Evolutionary conservation across 2,113 vertebrate species (phyloP), one percentile per base, ranked within the genome.

Genomic region (Pyxicephalus adspersus): DNA sequence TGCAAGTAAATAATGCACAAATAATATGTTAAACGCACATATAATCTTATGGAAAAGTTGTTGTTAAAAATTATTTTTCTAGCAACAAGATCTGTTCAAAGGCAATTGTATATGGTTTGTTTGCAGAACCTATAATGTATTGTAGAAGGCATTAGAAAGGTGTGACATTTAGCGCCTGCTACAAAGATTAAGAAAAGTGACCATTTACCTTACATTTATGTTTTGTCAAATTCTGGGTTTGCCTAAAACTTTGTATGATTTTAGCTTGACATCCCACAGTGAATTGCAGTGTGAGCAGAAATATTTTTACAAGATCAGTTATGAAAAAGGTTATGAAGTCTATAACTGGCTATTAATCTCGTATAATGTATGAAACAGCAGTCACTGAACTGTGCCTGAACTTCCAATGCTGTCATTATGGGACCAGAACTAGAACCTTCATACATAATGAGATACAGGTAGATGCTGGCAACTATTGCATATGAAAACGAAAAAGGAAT

Each of bases 361-460:
- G 19, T 20, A 63, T 72, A 70, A 72, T 72, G 58, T 71, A 80
- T 8, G 16, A 50, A 57, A 64, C 55, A 64, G 34, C 23, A 72
- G 57, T 50, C 16, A 20, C 67, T 72, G 77, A 72, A 80, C 77
- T 80, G 57, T 71, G 23, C 22, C 55, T 80, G 77, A 80, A 80
- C 77, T 80, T 60, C 23, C 38, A 71, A 71, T 28, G 26, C n/a
- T 61, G 66, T 70, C 77, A 71, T 34, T 4, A 17, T 72, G 66
- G 58, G 66, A 80, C 25, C 29, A 61, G 65, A 23, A 70, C 26
- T 71, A 45, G 19, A 71, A 72, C 34, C 29, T 29, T n/a, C 50
- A 13, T 20, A 38, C 15, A 23, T 58, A 58, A 58, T 55, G 64
- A 67, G 50, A 22, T 23, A 55, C 54, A 77, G 29, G 75, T 23